phyloP scores from a whole-genome alignment of 2,888 invertebrate genomes.

The Mystacides longicornis region DNA sequence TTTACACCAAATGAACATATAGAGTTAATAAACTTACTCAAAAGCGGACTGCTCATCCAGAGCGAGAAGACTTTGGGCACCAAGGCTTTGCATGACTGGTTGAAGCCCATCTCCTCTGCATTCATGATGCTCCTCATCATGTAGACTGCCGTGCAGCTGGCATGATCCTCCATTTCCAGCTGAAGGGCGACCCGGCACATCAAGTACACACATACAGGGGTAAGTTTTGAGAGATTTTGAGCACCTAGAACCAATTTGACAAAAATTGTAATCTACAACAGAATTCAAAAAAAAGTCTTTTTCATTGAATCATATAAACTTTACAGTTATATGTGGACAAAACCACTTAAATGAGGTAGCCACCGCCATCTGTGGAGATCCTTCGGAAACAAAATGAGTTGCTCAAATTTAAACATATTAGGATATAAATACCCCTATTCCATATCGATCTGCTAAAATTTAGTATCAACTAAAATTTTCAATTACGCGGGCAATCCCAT shows the following conservation, averaged over 20 bases:
- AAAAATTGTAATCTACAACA: too few relatives aligned
- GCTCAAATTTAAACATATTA: too few relatives aligned
- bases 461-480: too few relatives aligned
- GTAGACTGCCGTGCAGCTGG: constrained; percentile 56
- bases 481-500: too few relatives aligned
- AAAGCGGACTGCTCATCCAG: constrained; percentile 88
- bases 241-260: constrained; percentile 39
- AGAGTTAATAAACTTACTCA: constrained; percentile 49
- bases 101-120: constrained; percentile 66
- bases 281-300: too few relatives aligned
- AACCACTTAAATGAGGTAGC: too few relatives aligned
- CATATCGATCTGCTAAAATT: too few relatives aligned
- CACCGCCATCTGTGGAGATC: too few relatives aligned
- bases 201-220: constrained; percentile 70
- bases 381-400: too few relatives aligned
- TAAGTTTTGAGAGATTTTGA: constrained; percentile 29
- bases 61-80: constrained; percentile 84
- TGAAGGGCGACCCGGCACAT: constrained; percentile 76
- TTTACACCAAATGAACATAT: neutral
- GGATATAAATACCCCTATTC: too few relatives aligned
- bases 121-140: constrained; percentile 31
- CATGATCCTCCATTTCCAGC: constrained; percentile 76
- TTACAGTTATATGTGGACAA: too few relatives aligned
- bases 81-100: constrained; percentile 59
- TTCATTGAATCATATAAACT: too few relatives aligned